Base-by-base conservation (phyloP, 2,113 vertebrate species). In the Pelecanoides urinatrix region DNA sequence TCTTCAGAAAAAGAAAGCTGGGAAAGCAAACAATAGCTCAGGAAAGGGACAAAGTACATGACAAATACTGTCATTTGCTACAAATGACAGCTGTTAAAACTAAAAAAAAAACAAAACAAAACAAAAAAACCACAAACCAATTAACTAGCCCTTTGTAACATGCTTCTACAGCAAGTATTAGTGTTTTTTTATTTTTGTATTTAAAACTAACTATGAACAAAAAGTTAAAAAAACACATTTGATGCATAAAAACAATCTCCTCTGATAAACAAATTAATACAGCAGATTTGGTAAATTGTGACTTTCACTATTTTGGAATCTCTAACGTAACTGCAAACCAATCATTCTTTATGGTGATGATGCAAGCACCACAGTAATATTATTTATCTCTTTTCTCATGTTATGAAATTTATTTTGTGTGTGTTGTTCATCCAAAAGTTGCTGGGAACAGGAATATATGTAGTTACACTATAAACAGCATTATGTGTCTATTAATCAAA, bases 1-100 rank as follows among this genome's bases (percentile, higher is more conserved):
- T 61, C 50, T 72, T 85, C 49, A 76, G 47, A 77, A 91, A 45
- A 86, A 63, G 72, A 76, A 79, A 92, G 45, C 45, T 88, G n/a
- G 53, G 40, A 96, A 94, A 84, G 83, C 59, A 86, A 92, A 88
- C 36, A 93, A 88, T 82, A 49, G 71, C n/a, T 88, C 45, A 63
- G 22, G 67, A 34, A 55, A 63, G 22, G 67, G 36, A 55, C 26
- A 50, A 73, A 88, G 72, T 76, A 52, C 72, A 90, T 4, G 11
- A 63, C 45, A 92, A 88, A 79, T 70, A 86, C 19, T 86, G 50
- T 86, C 13, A 45, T 62, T 55, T 91, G 45, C 40, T 79, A 70
- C 45, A 93, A 92, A 86, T 53, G 32, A 73, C 75, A 94, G 47
- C 49, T 73, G 38, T 70, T 86, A 62, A 88, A 81, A 93, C 61